phyloP scores from a whole-genome alignment of 2,797 vertebrate species.

The Siniperca scherzeri region DNA sequence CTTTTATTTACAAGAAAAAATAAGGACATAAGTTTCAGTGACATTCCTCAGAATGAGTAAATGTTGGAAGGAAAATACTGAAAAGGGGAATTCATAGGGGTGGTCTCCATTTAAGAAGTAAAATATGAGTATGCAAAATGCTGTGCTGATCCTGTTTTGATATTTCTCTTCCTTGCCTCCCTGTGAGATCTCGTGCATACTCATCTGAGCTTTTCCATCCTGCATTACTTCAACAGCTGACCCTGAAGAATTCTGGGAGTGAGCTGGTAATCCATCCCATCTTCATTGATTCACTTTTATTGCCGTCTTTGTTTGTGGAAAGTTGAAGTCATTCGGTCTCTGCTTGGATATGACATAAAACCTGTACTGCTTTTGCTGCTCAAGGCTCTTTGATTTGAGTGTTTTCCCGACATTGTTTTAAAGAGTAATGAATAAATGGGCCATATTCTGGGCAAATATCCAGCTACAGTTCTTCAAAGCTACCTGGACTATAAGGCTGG shows the following conservation, averaged over 20 bases:
- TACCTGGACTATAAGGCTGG: constrained; percentile 27
- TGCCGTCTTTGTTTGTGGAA: constrained; percentile 42
- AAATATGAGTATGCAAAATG: background rate
- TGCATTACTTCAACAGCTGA: background rate
- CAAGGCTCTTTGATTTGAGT: constrained; percentile 17
- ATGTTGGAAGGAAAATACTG: background rate
- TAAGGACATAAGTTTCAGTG: constrained; percentile 3
- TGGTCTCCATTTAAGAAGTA: background rate
- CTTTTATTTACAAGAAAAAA: constrained; percentile 36
- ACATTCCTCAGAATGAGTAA: constrained; percentile 9
- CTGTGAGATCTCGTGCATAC: background rate
- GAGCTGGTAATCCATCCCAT: background rate
- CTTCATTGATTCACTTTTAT: constrained; percentile 42
- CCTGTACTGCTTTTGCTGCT: background rate
- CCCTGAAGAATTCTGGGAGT: background rate
- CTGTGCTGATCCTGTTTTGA: background rate
- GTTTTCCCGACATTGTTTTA: constrained; percentile 50
- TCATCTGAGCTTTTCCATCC: constrained; percentile 1
- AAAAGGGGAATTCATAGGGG: background rate
- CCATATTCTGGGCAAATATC: constrained; percentile 46
- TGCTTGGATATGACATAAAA: constrained; percentile 20
- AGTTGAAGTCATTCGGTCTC: constrained; percentile 22
- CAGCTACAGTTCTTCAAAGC: constrained; percentile 46
- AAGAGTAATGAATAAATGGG: constrained; percentile 28
- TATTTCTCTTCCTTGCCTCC: background rate